Percentiles rank a stretch among this genome's conserved stretches.
These are phyloP conservation scores for Gryllus bimaculatus DNA, from an alignment of 1,140 invertebrate genomes.

Conservation along the genomic window DNA sequence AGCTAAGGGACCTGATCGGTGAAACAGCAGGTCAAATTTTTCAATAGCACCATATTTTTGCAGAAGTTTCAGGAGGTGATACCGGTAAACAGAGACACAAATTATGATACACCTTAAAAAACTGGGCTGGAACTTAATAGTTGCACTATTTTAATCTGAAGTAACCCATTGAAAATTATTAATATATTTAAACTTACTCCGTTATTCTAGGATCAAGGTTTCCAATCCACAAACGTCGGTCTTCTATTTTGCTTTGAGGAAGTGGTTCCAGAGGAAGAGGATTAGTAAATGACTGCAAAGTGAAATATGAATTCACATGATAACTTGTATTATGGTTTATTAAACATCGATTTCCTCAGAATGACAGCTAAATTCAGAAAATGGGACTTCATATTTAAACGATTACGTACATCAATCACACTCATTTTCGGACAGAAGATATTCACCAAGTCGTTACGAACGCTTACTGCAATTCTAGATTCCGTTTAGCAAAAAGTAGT, in stretches of 20 bases:
- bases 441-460: too few species aligned
- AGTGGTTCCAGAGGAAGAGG: conserved; percentile 50
- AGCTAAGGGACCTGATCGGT: conserved; percentile 74
- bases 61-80: conserved; percentile 86
- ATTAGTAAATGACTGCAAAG: conserved; percentile 16
- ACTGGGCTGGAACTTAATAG: background rate
- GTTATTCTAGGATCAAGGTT: conserved; percentile 78
- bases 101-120: background rate
- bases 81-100: conserved; percentile 51
- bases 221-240: conserved; percentile 78
- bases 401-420: background rate
- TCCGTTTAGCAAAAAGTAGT: too few species aligned
- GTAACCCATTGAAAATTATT: background rate
- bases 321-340: background rate
- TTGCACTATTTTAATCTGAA: background rate
- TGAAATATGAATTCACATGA: background rate
- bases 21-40: conserved; percentile 90
- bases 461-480: too few species aligned
- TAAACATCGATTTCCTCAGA: too few species aligned
- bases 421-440: background rate
- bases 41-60: conserved; percentile 84
- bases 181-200: conserved; percentile 63
- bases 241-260: conserved; percentile 46
- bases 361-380: too few species aligned
- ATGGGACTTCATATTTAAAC: background rate